Base-by-base conservation (phyloP, 2,888 invertebrate species). In the Drosophila siamana region DNA sequence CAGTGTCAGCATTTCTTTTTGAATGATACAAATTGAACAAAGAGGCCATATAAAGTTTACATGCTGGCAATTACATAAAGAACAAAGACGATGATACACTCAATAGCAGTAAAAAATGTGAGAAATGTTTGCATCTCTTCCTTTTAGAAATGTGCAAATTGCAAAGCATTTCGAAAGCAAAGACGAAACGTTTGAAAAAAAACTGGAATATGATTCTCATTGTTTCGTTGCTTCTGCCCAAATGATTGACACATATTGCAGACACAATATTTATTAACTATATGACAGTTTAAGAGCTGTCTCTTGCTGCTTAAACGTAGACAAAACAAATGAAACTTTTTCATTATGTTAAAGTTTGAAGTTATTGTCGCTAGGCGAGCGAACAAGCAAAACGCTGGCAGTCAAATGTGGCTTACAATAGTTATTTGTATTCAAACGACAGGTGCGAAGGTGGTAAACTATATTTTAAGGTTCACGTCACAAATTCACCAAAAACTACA, bases 401-500 rank as follows among this genome's bases (percentile, higher is more conserved):
- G 2, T 9, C 38, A 36, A 40, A 38, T 51, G 11, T 51, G 13
- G 15, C 8, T 38, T 9, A 11, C 5, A 48, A n/a, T n/a, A n/a
- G n/a, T n/a, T n/a, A 11, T 16, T 2, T 13, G 30, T 22, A 43
- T 19, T 19, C n/a, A 19, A 8, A 2, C 13, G 8, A 16, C 11
- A 16, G 24, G 16, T n/a, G 24, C 8, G 16, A 28, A 9, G 11
- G 8, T 19, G 6, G 4, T 9, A 1, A 52, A 52, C 15, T 16
- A 22, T 16, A 26, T 52, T n/a, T 5, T n/a, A 52, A 54, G 11
- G 50, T 38, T 33, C 19, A 8, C 8, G 19, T 24, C 22, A 36
- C 22, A 36, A 33, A 41, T 33, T 26, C 2, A 24, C 0, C n/a
- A 26, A 51, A 51, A 41, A 8, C 2, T 1, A 1, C 11, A 11